Conservation (phyloP, 2,797 vertebrate genomes). For the Cossypha polioptera region DNA sequence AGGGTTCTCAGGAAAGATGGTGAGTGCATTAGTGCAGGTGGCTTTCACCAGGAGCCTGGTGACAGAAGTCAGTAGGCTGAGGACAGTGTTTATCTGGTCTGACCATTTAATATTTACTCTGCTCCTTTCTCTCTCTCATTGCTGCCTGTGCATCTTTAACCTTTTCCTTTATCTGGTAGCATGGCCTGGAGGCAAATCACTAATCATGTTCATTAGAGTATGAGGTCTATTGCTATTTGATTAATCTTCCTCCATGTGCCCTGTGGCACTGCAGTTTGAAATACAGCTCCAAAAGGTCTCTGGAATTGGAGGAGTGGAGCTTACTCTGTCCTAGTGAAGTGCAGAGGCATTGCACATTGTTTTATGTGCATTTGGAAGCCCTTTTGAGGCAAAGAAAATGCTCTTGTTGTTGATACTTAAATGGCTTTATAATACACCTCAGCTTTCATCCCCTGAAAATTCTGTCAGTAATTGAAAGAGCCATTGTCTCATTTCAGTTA, state of each 20-base stretch:
- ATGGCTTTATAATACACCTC: not conserved
- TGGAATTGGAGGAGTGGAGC: not conserved
- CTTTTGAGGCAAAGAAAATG: not conserved
- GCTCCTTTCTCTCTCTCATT: not conserved
- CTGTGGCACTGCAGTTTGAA: not conserved
- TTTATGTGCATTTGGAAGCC: not conserved
- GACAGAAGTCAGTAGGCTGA: not conserved
- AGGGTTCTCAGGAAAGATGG: not conserved
- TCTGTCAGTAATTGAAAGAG: conserved; percentile 61
- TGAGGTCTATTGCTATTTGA: not conserved
- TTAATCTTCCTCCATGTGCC: not conserved
- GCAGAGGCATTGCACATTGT: not conserved
- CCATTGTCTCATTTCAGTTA: conserved; percentile 48
- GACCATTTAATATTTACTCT: not conserved
- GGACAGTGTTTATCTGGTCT: not conserved
- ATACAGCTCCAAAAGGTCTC: fast-evolving
- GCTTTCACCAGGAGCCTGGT: not conserved
- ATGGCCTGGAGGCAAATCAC: not conserved
- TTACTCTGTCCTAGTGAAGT: not conserved
- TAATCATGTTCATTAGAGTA: not conserved
- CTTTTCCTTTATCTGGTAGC: not conserved
- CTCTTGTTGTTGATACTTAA: not conserved
- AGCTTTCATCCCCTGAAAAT: conserved; percentile 24
- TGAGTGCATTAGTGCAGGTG: not conserved
- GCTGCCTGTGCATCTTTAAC: not conserved